phyloP scores from a whole-genome alignment of 2,888 invertebrate species.

The Troilus luridus region DNA sequence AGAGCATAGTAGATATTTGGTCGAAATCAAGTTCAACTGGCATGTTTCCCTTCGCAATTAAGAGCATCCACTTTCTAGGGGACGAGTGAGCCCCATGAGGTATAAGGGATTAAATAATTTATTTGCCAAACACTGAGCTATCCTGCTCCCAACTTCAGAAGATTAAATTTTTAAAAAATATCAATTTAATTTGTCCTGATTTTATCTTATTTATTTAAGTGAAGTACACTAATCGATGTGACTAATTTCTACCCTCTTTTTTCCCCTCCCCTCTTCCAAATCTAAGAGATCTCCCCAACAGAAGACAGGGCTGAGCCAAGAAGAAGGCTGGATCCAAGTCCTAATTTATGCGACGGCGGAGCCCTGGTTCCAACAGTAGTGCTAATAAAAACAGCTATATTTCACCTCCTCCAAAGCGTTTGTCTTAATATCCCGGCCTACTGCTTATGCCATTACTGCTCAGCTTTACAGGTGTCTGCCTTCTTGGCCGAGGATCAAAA shows the following conservation, averaged over 20 bases:
- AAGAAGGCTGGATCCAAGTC: background rate
- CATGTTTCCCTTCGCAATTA: no score
- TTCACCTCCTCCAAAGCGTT: background rate
- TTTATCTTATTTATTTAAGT: no score
- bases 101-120: no score
- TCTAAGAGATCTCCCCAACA: background rate
- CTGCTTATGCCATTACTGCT: slow-evolving; percentile 10
- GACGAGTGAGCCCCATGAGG: no score
- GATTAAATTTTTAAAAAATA: no score
- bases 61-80: no score
- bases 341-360: background rate
- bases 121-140: no score
- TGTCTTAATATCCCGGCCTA: slow-evolving; percentile 25
- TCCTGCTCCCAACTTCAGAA: no score
- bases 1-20: no score
- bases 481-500: background rate
- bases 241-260: background rate
- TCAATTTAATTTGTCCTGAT: no score
- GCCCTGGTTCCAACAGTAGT: background rate
- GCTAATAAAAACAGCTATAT: slow-evolving; percentile 33
- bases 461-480: slow-evolving; percentile 9
- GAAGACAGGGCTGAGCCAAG: background rate
- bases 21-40: no score
- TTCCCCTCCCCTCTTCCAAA: background rate
- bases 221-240: background rate